These are phyloP conservation scores for Hypothenemus hampei DNA, from an alignment of 1,140 invertebrate species.

Conservation along the genomic window DNA sequence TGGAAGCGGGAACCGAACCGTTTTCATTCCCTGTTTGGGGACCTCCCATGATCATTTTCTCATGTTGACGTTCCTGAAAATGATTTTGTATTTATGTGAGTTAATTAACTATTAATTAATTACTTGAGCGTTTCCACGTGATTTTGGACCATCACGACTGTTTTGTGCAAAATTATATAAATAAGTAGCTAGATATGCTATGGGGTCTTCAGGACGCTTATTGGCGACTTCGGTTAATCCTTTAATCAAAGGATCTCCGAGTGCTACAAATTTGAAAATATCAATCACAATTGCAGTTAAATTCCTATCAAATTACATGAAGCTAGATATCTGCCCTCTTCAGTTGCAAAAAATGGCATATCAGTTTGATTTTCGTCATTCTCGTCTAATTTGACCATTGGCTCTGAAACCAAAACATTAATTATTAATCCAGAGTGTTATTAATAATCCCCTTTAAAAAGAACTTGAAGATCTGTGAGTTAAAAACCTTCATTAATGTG, in stretches of 20 bases:
- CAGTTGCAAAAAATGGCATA: slow-evolving; percentile 71
- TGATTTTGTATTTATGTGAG: background rate
- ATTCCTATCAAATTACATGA: slow-evolving; percentile 71
- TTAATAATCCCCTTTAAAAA: no score
- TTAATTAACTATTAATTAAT: background rate
- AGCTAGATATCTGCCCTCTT: slow-evolving; percentile 76
- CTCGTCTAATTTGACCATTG: slow-evolving; percentile 5
- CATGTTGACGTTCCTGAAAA: slow-evolving; percentile 15
- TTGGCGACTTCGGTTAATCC: slow-evolving; percentile 80
- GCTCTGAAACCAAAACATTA: slow-evolving; percentile 46
- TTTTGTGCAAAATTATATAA: slow-evolving; percentile 69
- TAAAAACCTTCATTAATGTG: no score
- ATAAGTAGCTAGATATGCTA: slow-evolving; percentile 75
- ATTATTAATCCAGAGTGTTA: no score
- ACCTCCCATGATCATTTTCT: slow-evolving; percentile 15
- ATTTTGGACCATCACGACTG: slow-evolving; percentile 40
- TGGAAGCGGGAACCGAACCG: slow-evolving; percentile 41
- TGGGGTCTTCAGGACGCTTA: slow-evolving; percentile 72
- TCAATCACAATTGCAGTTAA: background rate
- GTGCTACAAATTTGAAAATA: slow-evolving; percentile 46
- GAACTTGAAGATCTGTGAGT: no score
- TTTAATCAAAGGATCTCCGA: slow-evolving; percentile 81
- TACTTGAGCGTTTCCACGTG: slow-evolving; percentile 38
- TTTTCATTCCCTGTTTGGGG: slow-evolving; percentile 46
- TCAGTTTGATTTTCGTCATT: slow-evolving; percentile 56